Evolutionary conservation across 35 echinoderm and acorn worm species (phyloP), one percentile per base, ranked within the genome.

Genomic region (Apostichopus californicus): DNA sequence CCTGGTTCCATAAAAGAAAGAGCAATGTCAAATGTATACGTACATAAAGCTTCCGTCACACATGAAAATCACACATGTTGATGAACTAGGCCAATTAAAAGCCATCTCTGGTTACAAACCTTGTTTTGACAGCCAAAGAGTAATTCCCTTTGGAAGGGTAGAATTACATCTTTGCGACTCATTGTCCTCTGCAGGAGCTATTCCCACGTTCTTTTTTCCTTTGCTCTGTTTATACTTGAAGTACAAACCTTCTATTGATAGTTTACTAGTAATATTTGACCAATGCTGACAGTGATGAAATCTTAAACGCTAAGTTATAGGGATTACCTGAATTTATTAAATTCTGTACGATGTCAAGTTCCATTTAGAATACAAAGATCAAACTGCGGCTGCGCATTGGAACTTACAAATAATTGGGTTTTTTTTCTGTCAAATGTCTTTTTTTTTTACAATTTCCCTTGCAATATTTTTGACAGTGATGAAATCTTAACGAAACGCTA

Each of bases 121-220:
- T 73, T 73, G 71, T 73, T 73, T 73, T 73, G 71, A 73, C 71
- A 73, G 71, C 71, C 71, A 73, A 18, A 73, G 71, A 73, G n/a
- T 73, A 73, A 73, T 73, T 73, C 71, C 71, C 71, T 73, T 21
- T 17, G 20, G 71, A 73, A 21, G 71, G 20, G 12, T 73, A 73
- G 71, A 73, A 21, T 73, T 73, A 73, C 71, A 73, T 73, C 71
- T 73, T 73, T 6, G 13, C 15, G 14, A 18, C 17, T 73, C 71
- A 73, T 73, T 73, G 71, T 18, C 20, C 71, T 73, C 12, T 7
- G n/a, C 71, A 17, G 6, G 71, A n/a, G 12, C 17, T 73, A 28
- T 73, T 73, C 71, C 71, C 71, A 73, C 71, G 71, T 18, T 73
- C n/a, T 73, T 73, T 73, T 73, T 73, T 17, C n/a, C 71, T 73